Evolutionary conservation across 2,888 invertebrate species (phyloP).

Genomic region (Prosopocoilus inquinatus): DNA sequence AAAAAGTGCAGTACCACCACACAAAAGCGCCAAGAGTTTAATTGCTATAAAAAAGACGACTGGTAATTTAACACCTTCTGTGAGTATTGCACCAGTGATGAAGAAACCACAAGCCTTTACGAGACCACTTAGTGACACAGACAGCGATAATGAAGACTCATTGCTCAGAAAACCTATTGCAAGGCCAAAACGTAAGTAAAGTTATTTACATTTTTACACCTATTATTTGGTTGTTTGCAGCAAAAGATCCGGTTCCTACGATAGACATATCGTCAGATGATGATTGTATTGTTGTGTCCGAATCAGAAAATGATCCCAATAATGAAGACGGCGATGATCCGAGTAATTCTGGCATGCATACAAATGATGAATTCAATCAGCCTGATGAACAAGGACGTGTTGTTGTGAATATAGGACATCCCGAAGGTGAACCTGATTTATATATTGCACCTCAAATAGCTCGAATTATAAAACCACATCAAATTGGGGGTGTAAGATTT

Average conservation of each 20-base stretch:
- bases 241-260: conserved; percentile 63
- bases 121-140: conserved; percentile 39
- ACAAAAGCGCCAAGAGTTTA: conserved; percentile 38
- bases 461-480: conserved; percentile 91
- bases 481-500: conserved; percentile 73
- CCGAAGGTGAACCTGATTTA: conserved; percentile 85
- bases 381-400: conserved; percentile 91
- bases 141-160: conserved; percentile 43
- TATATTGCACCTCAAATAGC: conserved; percentile 91
- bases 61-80: conserved; percentile 51
- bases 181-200: conserved; percentile 32
- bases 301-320: conserved; percentile 75
- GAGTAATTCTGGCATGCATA: conserved; percentile 87
- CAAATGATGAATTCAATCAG: conserved; percentile 87
- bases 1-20: conserved; percentile 33
- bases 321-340: conserved; percentile 84
- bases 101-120: conserved; percentile 28
- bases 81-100: conserved; percentile 53
- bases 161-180: conserved; percentile 25
- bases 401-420: conserved; percentile 90
- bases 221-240: conserved; percentile 21
- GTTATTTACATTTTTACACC: neutral
- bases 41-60: conserved; percentile 57
- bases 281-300: conserved; percentile 84
- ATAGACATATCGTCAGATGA: conserved; percentile 76